phyloP scores from a whole-genome alignment of 2,888 invertebrate species.

The Hydraecia micacea region DNA sequence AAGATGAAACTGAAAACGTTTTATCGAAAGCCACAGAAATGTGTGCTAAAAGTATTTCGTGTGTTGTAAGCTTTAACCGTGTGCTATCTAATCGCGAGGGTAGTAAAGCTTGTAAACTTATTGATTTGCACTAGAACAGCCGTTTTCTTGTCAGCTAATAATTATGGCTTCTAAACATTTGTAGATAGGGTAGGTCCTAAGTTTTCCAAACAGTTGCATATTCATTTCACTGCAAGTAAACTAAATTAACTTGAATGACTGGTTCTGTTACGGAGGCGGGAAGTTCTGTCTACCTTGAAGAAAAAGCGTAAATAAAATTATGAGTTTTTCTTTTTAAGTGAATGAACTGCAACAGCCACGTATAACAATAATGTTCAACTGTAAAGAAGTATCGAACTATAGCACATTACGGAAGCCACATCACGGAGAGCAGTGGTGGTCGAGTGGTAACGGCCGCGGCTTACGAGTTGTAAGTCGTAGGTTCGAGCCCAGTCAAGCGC shows the following conservation, averaged over 20 bases:
- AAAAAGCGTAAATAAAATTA: neutral
- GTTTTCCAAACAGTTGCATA: constrained; percentile 24
- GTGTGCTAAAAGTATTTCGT: constrained; percentile 9
- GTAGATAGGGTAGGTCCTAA: neutral
- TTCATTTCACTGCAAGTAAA: constrained; percentile 11
- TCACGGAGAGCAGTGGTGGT: too few relatives aligned
- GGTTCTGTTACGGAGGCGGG: neutral
- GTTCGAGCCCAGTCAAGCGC: too few relatives aligned
- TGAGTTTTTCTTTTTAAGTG: neutral
- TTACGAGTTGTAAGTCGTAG: too few relatives aligned
- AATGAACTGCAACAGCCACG: too few relatives aligned
- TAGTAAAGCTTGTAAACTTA: constrained; percentile 51
- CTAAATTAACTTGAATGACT: constrained; percentile 10
- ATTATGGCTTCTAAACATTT: constrained; percentile 33
- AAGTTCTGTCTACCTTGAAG: constrained; percentile 1
- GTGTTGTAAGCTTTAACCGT: constrained; percentile 3
- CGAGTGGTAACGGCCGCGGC: too few relatives aligned
- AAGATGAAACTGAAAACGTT: neutral
- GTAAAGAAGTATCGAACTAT: too few relatives aligned
- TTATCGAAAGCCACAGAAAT: neutral
- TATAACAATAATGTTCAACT: too few relatives aligned
- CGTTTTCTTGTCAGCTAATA: constrained; percentile 32
- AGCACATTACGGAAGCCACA: too few relatives aligned
- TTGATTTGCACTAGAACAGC: constrained; percentile 51
- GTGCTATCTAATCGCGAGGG: constrained; percentile 44